Evolutionary conservation across 2,888 invertebrate genomes (phyloP), one percentile per base, ranked within the genome.

Genomic region (Antheraea assamensis): DNA sequence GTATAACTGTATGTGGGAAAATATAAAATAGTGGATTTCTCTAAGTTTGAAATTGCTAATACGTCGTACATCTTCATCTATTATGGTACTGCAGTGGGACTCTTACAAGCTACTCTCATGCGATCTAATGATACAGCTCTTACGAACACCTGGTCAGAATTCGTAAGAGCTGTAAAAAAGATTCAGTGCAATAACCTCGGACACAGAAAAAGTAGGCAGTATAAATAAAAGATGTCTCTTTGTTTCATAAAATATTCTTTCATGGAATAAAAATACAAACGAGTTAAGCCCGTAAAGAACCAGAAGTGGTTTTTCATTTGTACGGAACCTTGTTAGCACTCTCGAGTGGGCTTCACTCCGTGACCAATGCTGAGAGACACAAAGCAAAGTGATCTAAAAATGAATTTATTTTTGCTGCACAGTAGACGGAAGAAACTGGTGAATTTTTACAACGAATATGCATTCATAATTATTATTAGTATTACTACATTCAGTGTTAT

Each of bases 281-380:
- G 31, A 58, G 55, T 66, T 68, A 73, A 78, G 75, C 78, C 71
- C 71, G 77, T 76, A 64, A 77, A 78, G 71, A 73, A 72, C 19
- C 71, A 66, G 75, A 76, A 81, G 83, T 76, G 81, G 79, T 77
- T 79, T 80, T 82, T 82, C 85, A 83, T 85, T 83, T 83, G 81
- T 81, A 76, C 78, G 78, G 75, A 72, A 77, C 75, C 79, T 86
- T 83, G 85, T 85, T 85, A 84, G 83, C 79, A 80, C 79, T 74
- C 66, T 78, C 73, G 71, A 85, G 83, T 68, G 77, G 72, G 72
- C 80, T 83, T 75, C 19, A 66, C 52, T 49, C 74, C 78, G 73
- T 73, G 74, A 78, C 77, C 78, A 75, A 73, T 71, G 78, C 47
- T 76, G 70, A 68, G 72, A 70, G 73, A 72, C 76, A 79, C 78